Percentiles rank a stretch among this genome's conserved stretches.
Evolutionary conservation across 2,797 vertebrate species (phyloP).

Genomic region (Brachyrhaphis roseni): DNA sequence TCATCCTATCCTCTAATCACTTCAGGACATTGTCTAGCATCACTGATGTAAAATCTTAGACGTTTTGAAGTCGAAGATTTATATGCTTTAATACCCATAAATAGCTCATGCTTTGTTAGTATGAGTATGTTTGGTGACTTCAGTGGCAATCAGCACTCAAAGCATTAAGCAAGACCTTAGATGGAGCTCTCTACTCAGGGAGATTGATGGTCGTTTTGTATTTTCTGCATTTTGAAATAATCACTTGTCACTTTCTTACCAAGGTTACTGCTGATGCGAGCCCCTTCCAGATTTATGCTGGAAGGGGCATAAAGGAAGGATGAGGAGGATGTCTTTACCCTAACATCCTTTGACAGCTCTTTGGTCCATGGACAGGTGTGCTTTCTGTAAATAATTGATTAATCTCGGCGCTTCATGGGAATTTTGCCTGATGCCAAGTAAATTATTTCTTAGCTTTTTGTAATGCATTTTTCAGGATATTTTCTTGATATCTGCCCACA

Average conservation of each 20-base stretch:
- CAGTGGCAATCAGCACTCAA: background rate
- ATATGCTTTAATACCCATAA: background rate
- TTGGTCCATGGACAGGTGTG: background rate
- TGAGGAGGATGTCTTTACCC: background rate
- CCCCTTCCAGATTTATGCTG: background rate
- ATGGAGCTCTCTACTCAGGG: background rate
- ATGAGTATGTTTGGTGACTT: background rate
- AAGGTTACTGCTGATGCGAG: background rate
- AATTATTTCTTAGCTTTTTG: background rate
- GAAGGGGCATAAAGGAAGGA: no score
- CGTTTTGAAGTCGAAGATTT: background rate
- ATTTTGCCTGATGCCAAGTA: background rate
- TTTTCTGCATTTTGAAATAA: background rate
- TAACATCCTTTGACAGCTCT: background rate
- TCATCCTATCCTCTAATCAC: background rate
- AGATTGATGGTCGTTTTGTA: background rate
- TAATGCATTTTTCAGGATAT: background rate
- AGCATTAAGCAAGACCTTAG: background rate
- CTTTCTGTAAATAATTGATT: conserved; percentile 7
- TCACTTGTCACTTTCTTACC: background rate
- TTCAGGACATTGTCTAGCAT: background rate
- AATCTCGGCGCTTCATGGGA: background rate
- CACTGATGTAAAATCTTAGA: background rate
- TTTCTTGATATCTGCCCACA: background rate
- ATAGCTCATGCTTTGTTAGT: background rate